Evolutionary conservation across 2,113 vertebrate genomes (phyloP), one percentile per base, ranked within the genome.

Genomic region (Clarias batrachus): DNA sequence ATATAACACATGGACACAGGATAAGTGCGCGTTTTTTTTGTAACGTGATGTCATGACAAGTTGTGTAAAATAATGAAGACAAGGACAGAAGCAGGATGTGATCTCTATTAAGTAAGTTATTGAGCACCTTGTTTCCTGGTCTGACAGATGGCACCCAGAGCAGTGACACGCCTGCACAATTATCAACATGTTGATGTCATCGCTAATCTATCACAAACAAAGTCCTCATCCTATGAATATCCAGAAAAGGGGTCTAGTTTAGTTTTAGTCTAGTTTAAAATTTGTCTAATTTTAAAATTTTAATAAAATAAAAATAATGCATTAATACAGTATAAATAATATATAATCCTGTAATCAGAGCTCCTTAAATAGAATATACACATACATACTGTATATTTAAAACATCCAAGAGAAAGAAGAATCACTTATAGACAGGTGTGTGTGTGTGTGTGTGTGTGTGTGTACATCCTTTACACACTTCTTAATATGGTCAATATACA

Each of bases 81-180:
- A 81, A 87, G 54, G 19, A 73, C 52, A 74, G 48, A 11, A 85
- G 56, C 84, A 84, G 82, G 84, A 87, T 89, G 78, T 85, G 30
- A 79, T 9, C 3, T 6, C 17, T 76, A 33, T 56, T 83, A 79
- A 30, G 68, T 77, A 66, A 30, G 88, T 89, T 65, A 85, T 82
- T 89, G 78, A 85, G 78, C 30, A 63, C 62, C 48, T 59, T 80
- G 73, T 65, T 70, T 16, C 76, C 37, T 83, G 30, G 77, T 11
- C 21, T 19, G 86, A 88, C 90, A 93, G 90, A 82, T 92, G 92
- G 90, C 33, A 88, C 59, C 23, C 82, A 87, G 63, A 71, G 41
- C n/a, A 70, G 57, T 76, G 89, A 88, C 84, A 68, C 62, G 87
- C 76, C 41, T 33, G 37, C 30, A 68, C 27, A 30, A 30, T 65